Conservation (phyloP, 2,797 vertebrate genomes). For the Natrix natrix region DNA sequence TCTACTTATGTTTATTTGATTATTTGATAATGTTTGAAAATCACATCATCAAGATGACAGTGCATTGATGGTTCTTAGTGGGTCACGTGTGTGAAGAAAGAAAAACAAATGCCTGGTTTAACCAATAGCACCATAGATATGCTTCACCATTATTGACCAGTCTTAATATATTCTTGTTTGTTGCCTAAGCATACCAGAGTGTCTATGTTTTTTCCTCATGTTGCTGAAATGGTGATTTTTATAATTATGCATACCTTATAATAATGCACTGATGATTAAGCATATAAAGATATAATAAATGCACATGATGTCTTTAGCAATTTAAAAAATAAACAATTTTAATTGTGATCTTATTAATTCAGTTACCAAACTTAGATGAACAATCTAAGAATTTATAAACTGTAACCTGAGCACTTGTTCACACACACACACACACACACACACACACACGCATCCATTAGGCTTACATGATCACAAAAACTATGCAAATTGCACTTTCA, state of each 20-base stretch:
- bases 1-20: slow-evolving; percentile 59
- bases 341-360: background rate
- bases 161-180: background rate
- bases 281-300: background rate
- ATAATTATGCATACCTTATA: background rate
- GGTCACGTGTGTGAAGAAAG: slow-evolving; percentile 23
- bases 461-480: background rate
- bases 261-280: background rate
- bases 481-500: background rate
- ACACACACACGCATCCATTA: background rate
- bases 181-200: background rate
- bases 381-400: background rate
- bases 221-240: background rate
- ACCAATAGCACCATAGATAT: background rate
- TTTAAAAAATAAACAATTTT: background rate
- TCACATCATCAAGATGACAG: slow-evolving; percentile 14
- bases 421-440: background rate
- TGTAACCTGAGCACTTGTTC: background rate
- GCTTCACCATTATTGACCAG: background rate
- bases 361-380: background rate
- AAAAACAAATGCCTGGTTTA: background rate
- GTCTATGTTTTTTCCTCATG: background rate
- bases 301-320: background rate
- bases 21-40: slow-evolving; percentile 51
- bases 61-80: slow-evolving; percentile 28